A percentile compares a stretch with the other conserved stretches of the same genome.
Conservation (phyloP, 1,140 invertebrate species). For the Babylonia areolata region DNA sequence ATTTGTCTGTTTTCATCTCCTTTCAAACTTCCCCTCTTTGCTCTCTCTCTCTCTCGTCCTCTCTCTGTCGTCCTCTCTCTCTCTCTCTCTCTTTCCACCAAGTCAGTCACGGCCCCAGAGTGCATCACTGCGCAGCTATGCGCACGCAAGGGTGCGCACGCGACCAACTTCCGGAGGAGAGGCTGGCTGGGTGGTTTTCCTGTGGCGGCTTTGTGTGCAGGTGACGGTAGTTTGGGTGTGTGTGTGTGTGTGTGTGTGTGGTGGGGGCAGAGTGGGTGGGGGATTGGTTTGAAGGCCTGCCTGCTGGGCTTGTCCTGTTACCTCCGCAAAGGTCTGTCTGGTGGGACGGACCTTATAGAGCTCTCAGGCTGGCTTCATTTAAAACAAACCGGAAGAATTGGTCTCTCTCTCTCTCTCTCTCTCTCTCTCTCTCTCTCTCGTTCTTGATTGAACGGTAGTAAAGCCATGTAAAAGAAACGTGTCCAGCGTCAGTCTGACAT, state of each 20-base stretch:
- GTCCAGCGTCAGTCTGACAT: too few species aligned
- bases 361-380: too few species aligned
- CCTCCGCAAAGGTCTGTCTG: too few species aligned
- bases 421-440: too few species aligned
- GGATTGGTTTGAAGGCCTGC: not conserved
- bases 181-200: not conserved
- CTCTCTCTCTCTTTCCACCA: not conserved
- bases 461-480: too few species aligned
- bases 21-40: not conserved
- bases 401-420: too few species aligned
- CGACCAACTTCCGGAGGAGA: constrained; percentile 11
- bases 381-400: too few species aligned
- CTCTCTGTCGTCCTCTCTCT: not conserved
- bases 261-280: not conserved
- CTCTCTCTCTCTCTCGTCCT: not conserved
- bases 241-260: too few species aligned
- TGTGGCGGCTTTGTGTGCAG: not conserved
- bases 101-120: not conserved
- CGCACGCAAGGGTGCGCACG: constrained; percentile 32
- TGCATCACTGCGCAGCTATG: constrained; percentile 19
- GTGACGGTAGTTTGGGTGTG: not conserved
- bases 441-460: too few species aligned
- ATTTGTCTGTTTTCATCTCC: constrained; percentile 37
- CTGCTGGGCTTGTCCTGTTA: not conserved
- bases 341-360: too few species aligned